Base-by-base conservation (phyloP, 2,888 invertebrate genomes). In the Ypsolopha sequella region DNA sequence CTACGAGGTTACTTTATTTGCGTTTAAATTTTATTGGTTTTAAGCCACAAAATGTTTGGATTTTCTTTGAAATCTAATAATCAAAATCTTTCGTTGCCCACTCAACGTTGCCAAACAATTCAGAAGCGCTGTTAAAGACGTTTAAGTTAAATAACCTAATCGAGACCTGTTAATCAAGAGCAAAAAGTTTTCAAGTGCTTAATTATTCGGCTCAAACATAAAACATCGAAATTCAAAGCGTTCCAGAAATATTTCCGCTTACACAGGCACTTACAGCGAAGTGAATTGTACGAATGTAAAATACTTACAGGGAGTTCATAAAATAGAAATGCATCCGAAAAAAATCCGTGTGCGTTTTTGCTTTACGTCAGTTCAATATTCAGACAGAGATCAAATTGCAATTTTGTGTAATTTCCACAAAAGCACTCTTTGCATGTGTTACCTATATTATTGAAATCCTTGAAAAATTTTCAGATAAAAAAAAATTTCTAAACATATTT, bases 181-280 rank as follows among this genome's bases (percentile, higher is more conserved):
- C 68, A 66, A 66, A 60, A 80, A 84, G 80, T 82, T 81, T 84
- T 80, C 76, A 76, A 82, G 76, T 79, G 73, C 76, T 81, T 73
- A 74, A 80, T 82, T 80, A 81, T 84, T 81, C 80, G 75, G 79
- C 80, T 75, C 75, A 75, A 81, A 80, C 78, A 81, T 71, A 80
- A 80, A 82, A 80, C 80, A 80, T 80, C 70, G 73, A 68, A 70
- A 76, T 80, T 80, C 74, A 80, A 80, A 84, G 76, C 72, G 73
- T 76, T 79, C 76, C 73, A 69, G 66, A 64, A 80, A 80, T 78
- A 76, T 77, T 84, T 80, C 68, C 63, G 79, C 76, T 72, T 73
- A 78, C 76, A 73, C 75, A 77, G 74, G 65, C 64, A 70, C 60
- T 61, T 58, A 73, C 73, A 63, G 73, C 73, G 76, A 77, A 76